Conservation (phyloP, 2,113 vertebrate genomes). For the Mesoclemmys tuberculata region DNA sequence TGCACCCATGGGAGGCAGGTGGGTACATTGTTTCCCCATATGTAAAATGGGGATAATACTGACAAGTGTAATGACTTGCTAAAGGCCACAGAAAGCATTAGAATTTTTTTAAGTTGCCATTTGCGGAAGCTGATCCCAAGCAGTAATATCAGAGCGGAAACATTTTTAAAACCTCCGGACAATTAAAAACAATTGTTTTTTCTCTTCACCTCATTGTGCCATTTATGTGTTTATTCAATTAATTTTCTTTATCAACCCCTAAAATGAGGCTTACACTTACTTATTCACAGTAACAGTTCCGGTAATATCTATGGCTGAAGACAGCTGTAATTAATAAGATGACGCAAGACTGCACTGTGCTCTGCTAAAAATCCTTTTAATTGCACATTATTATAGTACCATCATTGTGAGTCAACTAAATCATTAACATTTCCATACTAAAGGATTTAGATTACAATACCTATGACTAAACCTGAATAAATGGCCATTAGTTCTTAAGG, state of each 20-base stretch:
- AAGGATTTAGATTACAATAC: neutral
- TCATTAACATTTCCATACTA: neutral
- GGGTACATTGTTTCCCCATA: neutral
- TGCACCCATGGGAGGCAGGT: neutral
- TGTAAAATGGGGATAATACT: neutral
- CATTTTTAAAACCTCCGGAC: neutral
- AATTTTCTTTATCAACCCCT: neutral
- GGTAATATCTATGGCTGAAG: rapidly evolving
- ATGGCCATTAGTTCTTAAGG: rapidly evolving
- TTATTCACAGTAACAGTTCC: slow-evolving; percentile 3
- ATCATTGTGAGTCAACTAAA: neutral
- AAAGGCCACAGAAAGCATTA: neutral
- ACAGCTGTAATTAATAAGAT: neutral
- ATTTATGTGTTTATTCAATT: neutral
- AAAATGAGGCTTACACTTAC: neutral
- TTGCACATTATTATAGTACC: neutral
- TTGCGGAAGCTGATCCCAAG: neutral
- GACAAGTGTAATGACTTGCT: rapidly evolving
- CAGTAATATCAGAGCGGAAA: neutral
- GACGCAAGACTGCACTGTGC: neutral
- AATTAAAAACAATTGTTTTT: neutral
- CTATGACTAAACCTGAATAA: neutral
- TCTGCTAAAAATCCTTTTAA: neutral
- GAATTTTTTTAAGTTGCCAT: neutral
- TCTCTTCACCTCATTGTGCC: neutral